Evolutionary conservation across 1,140 invertebrate species (phyloP).

Genomic region (Eupristina koningsbergeri): DNA sequence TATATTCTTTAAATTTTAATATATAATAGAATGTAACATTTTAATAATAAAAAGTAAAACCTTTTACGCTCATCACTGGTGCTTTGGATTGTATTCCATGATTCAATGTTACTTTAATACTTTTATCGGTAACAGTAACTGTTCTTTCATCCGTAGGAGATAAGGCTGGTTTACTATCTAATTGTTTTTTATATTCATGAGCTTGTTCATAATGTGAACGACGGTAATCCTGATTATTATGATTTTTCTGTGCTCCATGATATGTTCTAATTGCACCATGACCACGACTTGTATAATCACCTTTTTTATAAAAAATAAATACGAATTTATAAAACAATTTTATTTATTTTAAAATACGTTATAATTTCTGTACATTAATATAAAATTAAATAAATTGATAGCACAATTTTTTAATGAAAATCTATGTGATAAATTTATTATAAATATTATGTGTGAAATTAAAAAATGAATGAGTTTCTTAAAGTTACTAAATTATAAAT

Average conservation of each 20-base stretch:
- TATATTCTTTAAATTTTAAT: too few relatives aligned
- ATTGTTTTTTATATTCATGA: conserved; percentile 35
- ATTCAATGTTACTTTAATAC: conserved; percentile 63
- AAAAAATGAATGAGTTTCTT: background rate
- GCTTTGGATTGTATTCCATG: conserved; percentile 58
- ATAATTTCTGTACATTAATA: too few relatives aligned
- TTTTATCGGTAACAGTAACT: conserved; percentile 61
- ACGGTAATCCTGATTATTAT: conserved; percentile 59
- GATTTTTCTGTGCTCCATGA: conserved; percentile 58
- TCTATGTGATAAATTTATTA: too few relatives aligned
- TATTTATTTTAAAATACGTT: too few relatives aligned
- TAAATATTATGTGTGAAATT: background rate
- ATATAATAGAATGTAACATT: background rate
- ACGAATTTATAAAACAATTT: background rate
- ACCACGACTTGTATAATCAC: conserved; percentile 57
- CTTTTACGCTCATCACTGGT: conserved; percentile 68
- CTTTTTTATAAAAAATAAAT: conserved; percentile 32
- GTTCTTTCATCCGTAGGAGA: conserved; percentile 58
- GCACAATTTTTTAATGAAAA: too few relatives aligned
- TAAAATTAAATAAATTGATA: background rate
- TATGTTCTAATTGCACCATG: conserved; percentile 55
- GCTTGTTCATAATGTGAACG: conserved; percentile 51
- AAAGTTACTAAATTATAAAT: background rate
- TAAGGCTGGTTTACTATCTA: conserved; percentile 38
- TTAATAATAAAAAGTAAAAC: conserved; percentile 51